phyloP scores from a whole-genome alignment of 2,888 invertebrate species.

The Scaptomyza caliginosa region DNA sequence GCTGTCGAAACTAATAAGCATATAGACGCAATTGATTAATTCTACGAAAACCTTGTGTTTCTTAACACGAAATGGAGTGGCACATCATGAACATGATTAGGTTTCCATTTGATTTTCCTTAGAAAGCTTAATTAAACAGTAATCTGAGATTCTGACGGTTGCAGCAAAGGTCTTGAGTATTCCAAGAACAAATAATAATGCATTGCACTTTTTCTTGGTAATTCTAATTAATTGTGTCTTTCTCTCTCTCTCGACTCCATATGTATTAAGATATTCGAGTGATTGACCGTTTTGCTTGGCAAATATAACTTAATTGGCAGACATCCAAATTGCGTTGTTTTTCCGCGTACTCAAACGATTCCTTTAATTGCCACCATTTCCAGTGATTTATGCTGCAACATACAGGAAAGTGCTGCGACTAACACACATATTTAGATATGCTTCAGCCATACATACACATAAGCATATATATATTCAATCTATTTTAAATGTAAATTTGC shows the following conservation, averaged over 20 bases:
- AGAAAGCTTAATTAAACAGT: neutral
- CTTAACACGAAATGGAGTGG: neutral
- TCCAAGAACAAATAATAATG: neutral
- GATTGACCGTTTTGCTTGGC: constrained; percentile 16
- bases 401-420: neutral
- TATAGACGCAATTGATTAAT: neutral
- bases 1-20: neutral
- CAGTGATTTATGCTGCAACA: constrained; percentile 41
- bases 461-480: constrained; percentile 8
- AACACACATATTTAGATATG: neutral
- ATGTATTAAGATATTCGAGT: neutral
- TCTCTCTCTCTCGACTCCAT: neutral
- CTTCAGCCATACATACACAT: neutral
- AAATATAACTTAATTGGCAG: constrained; percentile 60
- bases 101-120: neutral
- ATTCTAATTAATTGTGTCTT: too few relatives aligned
- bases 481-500: constrained; percentile 44
- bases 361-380: constrained; percentile 44
- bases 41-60: neutral
- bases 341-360: constrained; percentile 18
- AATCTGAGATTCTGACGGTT: neutral
- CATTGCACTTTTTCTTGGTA: neutral
- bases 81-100: neutral
- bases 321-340: constrained; percentile 68
- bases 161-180: neutral